phyloP scores from a whole-genome alignment of 2,888 invertebrate genomes.

The Pandemis corylana region DNA sequence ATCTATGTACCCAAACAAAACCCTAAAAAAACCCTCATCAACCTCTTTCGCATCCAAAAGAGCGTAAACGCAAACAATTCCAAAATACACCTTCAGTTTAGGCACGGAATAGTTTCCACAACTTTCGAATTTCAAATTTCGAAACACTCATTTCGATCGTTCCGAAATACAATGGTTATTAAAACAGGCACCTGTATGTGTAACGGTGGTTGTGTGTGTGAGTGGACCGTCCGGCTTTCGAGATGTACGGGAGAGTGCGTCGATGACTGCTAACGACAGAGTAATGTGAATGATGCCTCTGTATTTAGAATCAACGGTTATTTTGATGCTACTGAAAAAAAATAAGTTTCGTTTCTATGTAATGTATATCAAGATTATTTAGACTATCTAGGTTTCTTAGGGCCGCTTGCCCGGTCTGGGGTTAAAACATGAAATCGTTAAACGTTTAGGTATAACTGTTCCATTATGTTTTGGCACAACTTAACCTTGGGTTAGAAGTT shows the following conservation, averaged over 20 bases:
- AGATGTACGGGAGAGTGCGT: constrained; percentile 72
- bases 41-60: no score
- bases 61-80: no score
- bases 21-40: no score
- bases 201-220: constrained; percentile 58
- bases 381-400: no score
- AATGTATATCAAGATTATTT: no score
- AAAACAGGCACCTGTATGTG: constrained; percentile 67
- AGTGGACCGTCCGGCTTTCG: constrained; percentile 81
- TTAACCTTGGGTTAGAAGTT: no score
- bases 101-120: constrained; percentile 63
- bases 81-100: background rate
- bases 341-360: no score
- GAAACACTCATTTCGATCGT: constrained; percentile 82
- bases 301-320: background rate
- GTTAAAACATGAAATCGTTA: no score
- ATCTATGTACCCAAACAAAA: no score
- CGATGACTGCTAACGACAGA: constrained; percentile 66
- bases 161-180: constrained; percentile 85
- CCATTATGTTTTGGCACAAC: no score
- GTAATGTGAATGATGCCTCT: constrained; percentile 35
- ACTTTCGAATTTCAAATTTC: constrained; percentile 56
- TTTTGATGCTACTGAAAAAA: background rate
- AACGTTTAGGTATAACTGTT: no score
- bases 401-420: no score